Evolutionary conservation across 2,888 invertebrate genomes (phyloP).

Genomic region (Agrotis segetum): DNA sequence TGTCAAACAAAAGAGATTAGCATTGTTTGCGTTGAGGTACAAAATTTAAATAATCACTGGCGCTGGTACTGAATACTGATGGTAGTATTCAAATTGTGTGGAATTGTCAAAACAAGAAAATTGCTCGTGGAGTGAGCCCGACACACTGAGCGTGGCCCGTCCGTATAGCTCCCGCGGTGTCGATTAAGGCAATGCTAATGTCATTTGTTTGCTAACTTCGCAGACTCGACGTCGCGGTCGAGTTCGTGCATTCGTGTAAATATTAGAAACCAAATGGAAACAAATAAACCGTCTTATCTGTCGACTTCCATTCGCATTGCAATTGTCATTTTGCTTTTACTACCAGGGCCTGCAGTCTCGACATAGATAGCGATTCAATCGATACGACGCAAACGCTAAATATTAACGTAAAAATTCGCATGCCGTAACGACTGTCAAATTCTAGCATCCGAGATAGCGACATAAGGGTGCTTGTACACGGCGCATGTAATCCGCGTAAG

Average conservation of each 20-base stretch:
- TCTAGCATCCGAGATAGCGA: too few relatives aligned
- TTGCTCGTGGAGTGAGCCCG: conserved; percentile 75
- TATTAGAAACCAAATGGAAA: conserved; percentile 75
- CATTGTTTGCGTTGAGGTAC: conserved; percentile 80
- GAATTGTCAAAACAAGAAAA: conserved; percentile 84
- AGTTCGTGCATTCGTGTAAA: conserved; percentile 77
- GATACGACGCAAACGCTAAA: too few relatives aligned
- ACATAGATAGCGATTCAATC: too few relatives aligned
- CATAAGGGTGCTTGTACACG: too few relatives aligned
- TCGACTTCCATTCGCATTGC: conserved; percentile 72
- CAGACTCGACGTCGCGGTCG: conserved; percentile 76
- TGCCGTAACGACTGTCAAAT: too few relatives aligned
- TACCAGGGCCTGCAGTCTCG: too few relatives aligned
- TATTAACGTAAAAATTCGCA: too few relatives aligned
- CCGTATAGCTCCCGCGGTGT: conserved; percentile 80
- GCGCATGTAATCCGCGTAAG: too few relatives aligned
- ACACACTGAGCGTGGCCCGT: conserved; percentile 69
- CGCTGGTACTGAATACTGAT: conserved; percentile 80
- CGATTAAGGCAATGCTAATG: conserved; percentile 88
- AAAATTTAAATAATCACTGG: conserved; percentile 84
- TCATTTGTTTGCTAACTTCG: conserved; percentile 85
- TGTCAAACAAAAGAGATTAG: conserved; percentile 82
- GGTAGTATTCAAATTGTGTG: conserved; percentile 83
- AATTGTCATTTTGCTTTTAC: conserved; percentile 69
- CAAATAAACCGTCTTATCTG: conserved; percentile 77